Evolutionary conservation across 1,140 invertebrate species (phyloP), one percentile per base, ranked within the genome.

Genomic region (Proctacanthus coquilletti): DNA sequence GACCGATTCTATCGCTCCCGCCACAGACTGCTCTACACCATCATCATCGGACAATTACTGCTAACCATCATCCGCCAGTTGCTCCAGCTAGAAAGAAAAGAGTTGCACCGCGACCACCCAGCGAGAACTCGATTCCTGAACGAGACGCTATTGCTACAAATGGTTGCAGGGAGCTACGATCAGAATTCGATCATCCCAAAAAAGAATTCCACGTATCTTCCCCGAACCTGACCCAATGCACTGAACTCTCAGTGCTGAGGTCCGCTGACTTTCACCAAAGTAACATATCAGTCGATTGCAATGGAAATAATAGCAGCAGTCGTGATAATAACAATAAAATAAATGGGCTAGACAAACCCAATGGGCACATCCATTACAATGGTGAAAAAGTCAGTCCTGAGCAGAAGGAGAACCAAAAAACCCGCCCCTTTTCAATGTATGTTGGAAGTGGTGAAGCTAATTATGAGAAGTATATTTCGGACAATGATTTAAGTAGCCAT

Each of bases 61-160:
- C n/a, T n/a, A n/a, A n/a, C n/a, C n/a, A n/a, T n/a, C n/a, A n/a
- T n/a, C n/a, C 21, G 27, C 31, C 44, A 30, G 40, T 41, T 25
- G 29, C 55, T 23, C 57, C 57, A 19, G 49, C 50, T 3, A 47
- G 57, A 19, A 60, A 60, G 39, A 60, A 60, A 45, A 52, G 57
- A 8, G 32, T 46, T 0, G 57, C 57, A 11, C 57, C 57, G 2
- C 40, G 57, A 9, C 57, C 57, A 4, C 57, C 57, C 8, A 60
- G 52, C 38, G 54, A 60, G 38, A 35, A 29, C 35, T 42, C 36
- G 23, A 21, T 38, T 21, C 17, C 34, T 8, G 40, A 41, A 33
- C 6, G 27, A 13, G 34, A 35, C 9, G 23, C n/a, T 31, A 20
- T 18, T 27, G 10, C 15, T 17, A 36, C 15, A 19, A 33, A 39